Percentiles rank a stretch among this genome's conserved stretches.
Conservation (phyloP, 2,113 vertebrate species). For the Octodon degus region DNA sequence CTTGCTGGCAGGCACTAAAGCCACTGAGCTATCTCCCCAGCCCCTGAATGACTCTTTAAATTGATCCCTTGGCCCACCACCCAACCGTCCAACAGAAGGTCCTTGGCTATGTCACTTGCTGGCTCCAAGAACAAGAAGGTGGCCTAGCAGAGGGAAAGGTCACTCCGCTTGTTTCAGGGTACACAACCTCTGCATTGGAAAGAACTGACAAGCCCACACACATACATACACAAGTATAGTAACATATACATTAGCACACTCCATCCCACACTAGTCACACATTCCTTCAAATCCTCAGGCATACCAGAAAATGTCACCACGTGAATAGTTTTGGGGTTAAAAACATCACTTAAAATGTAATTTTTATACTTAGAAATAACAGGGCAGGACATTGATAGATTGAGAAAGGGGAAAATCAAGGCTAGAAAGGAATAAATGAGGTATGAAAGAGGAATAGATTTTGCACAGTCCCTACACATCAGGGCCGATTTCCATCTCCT, state of each 20-base stretch:
- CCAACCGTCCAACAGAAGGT: neutral
- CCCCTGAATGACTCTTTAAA: neutral
- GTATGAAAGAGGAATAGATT: neutral
- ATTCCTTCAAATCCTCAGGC: neutral
- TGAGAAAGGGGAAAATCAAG: conserved; percentile 5
- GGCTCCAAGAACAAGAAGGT: neutral
- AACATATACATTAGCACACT: no score
- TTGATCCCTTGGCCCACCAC: neutral
- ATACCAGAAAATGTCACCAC: neutral
- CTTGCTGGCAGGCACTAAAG: no score
- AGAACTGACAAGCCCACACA: neutral
- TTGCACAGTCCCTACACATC: neutral
- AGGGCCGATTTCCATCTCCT: neutral
- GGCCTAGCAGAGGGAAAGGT: neutral
- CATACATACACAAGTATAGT: accelerated
- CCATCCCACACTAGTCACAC: neutral
- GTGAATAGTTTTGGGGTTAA: neutral
- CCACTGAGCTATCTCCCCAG: no score
- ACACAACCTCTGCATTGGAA: neutral
- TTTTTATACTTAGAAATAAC: neutral
- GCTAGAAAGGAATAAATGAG: neutral
- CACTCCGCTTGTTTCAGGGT: neutral
- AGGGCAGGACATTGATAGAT: neutral
- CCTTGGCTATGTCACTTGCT: neutral
- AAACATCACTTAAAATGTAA: neutral